These are phyloP conservation scores for Mimachlamys varia DNA, from an alignment of 2,888 invertebrate genomes.

Conservation along the genomic window DNA sequence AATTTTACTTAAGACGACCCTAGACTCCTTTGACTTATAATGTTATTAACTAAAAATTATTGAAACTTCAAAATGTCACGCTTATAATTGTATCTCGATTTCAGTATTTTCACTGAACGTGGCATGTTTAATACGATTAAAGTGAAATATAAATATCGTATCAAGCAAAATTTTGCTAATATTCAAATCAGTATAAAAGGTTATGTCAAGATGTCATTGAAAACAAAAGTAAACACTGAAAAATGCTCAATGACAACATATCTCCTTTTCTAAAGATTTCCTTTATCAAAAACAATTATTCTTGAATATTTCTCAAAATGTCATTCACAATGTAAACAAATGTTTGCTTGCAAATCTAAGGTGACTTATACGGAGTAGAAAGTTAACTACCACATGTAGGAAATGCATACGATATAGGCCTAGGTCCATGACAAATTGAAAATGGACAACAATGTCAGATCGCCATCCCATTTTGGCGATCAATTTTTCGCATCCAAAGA, in stretches of 20 bases:
- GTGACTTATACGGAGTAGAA: not conserved
- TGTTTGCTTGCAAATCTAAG: not conserved
- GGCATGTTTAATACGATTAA: too few relatives aligned
- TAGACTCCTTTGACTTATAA: too few relatives aligned
- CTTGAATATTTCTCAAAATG: not conserved
- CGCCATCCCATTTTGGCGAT: slow-evolving; percentile 17
- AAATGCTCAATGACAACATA: slow-evolving; percentile 6
- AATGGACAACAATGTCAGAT: slow-evolving; percentile 22
- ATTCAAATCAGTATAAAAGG: too few relatives aligned
- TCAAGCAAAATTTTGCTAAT: too few relatives aligned
- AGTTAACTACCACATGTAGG: slow-evolving; percentile 21
- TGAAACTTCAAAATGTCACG: too few relatives aligned
- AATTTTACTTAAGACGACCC: too few relatives aligned
- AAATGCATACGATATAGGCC: not conserved
- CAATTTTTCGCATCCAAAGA: slow-evolving; percentile 26
- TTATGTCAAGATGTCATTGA: not conserved
- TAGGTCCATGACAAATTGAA: slow-evolving; percentile 34
- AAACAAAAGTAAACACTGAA: slow-evolving; percentile 34
- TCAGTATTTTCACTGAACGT: too few relatives aligned
- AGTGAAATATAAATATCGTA: too few relatives aligned
- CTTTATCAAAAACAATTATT: not conserved
- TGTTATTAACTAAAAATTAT: too few relatives aligned
- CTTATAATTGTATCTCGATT: too few relatives aligned
- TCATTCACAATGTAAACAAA: not conserved
- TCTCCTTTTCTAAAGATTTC: not conserved